phyloP scores from a whole-genome alignment of 2,797 vertebrate genomes.

The Melanotaenia parkinsoni region DNA sequence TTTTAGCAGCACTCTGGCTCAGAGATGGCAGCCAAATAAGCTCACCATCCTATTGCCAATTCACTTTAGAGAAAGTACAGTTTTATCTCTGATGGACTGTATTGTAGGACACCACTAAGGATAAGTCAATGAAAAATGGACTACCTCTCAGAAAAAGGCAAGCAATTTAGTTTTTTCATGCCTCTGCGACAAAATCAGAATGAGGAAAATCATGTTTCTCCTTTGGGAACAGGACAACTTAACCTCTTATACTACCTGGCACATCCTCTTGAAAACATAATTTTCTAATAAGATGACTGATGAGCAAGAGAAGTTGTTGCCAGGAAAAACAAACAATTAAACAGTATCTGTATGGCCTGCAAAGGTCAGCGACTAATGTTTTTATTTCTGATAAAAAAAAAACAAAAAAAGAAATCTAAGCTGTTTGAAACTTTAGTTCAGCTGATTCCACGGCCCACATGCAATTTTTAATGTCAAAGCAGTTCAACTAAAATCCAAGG shows the following conservation, averaged over 20 bases:
- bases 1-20: constrained; percentile 74
- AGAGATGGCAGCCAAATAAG: constrained; percentile 66
- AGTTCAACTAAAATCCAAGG: neutral
- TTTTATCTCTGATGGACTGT: constrained; percentile 67
- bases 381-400: neutral
- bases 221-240: neutral
- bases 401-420: neutral
- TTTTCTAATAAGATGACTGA: neutral
- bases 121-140: constrained; percentile 61
- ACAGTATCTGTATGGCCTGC: neutral
- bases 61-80: constrained; percentile 72
- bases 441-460: neutral
- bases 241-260: neutral
- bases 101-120: constrained; percentile 47
- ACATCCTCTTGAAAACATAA: neutral
- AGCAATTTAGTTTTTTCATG: constrained; percentile 33
- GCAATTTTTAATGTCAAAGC: neutral
- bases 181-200: constrained; percentile 24
- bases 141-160: constrained; percentile 36
- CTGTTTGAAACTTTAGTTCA: neutral
- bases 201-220: constrained; percentile 18
- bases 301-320: neutral
- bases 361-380: neutral
- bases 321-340: neutral
- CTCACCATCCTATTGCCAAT: constrained; percentile 65